These are phyloP conservation scores for Spizella passerina DNA, from an alignment of 2,797 vertebrate genomes.

Conservation along the genomic window DNA sequence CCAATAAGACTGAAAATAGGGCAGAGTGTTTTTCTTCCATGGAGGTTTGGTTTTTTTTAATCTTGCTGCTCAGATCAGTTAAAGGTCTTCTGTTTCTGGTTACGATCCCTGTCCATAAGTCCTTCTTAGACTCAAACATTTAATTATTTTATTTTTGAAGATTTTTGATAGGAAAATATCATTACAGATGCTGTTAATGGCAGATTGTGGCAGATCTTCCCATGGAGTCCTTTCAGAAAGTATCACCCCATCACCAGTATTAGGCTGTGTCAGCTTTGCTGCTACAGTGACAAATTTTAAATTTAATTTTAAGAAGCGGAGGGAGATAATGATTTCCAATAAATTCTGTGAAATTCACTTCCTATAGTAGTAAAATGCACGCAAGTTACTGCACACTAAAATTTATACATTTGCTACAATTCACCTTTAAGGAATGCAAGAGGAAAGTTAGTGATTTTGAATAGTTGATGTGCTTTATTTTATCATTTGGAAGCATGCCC, in stretches of 20 bases:
- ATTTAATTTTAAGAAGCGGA: constrained; percentile 12
- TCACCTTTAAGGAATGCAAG: neutral
- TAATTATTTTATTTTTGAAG: neutral
- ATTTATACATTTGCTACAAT: neutral
- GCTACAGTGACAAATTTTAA: neutral
- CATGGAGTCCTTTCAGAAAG: neutral
- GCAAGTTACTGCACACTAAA: neutral
- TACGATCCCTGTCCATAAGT: neutral
- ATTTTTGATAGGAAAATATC: neutral
- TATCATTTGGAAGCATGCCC: neutral
- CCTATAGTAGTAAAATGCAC: constrained; percentile 1
- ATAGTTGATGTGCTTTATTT: constrained; percentile 9
- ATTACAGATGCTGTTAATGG: neutral
- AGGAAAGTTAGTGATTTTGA: neutral
- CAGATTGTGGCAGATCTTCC: neutral
- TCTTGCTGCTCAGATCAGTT: neutral
- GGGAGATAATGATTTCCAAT: constrained; percentile 4
- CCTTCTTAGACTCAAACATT: neutral
- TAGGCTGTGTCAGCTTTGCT: neutral
- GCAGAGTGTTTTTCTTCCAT: neutral
- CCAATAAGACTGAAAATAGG: neutral
- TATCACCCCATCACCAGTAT: neutral
- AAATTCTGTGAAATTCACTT: neutral
- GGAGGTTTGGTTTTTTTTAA: neutral
- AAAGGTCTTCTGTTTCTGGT: neutral